These are phyloP conservation scores for Torymus aiolomorphi DNA, from an alignment of 2,888 invertebrate species.

Conservation along the genomic window DNA sequence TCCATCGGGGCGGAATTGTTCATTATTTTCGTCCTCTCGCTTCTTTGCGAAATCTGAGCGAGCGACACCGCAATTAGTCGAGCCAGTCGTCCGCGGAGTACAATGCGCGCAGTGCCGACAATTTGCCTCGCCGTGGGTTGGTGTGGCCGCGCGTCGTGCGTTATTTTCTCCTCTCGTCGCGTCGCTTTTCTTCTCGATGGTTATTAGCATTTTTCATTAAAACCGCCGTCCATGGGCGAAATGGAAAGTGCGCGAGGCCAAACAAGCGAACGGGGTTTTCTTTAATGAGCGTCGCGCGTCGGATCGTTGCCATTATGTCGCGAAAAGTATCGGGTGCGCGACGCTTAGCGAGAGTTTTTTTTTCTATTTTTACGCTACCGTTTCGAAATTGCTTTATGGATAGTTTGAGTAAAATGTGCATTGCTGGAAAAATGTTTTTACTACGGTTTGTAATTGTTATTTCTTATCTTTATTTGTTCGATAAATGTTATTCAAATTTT, in stretches of 20 bases:
- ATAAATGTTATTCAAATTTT: no score
- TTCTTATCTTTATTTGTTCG: no score
- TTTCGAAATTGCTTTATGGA: no score
- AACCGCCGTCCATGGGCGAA: background rate
- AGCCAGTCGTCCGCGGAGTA: constrained; percentile 19
- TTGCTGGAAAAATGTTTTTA: no score
- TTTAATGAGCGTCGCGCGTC: background rate
- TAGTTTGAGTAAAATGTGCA: no score
- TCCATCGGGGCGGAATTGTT: no score
- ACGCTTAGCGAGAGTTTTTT: no score
- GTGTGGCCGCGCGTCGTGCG: no score
- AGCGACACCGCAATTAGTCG: background rate
- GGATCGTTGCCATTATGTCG: constrained; percentile 7
- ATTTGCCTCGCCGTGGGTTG: constrained; percentile 7
- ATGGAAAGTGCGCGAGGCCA: constrained; percentile 18
- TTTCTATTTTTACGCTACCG: no score
- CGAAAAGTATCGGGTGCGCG: no score
- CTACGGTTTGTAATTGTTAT: no score
- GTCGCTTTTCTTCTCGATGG: background rate
- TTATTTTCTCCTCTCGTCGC: background rate
- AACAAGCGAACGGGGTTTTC: constrained; percentile 12
- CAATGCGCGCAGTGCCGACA: constrained; percentile 11
- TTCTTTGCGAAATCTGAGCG: background rate
- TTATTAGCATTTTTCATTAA: constrained; percentile 32
- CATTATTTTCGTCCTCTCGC: no score